These are phyloP conservation scores for Drosophila malerkotliana DNA, from an alignment of 1,140 invertebrate genomes.

Conservation along the genomic window DNA sequence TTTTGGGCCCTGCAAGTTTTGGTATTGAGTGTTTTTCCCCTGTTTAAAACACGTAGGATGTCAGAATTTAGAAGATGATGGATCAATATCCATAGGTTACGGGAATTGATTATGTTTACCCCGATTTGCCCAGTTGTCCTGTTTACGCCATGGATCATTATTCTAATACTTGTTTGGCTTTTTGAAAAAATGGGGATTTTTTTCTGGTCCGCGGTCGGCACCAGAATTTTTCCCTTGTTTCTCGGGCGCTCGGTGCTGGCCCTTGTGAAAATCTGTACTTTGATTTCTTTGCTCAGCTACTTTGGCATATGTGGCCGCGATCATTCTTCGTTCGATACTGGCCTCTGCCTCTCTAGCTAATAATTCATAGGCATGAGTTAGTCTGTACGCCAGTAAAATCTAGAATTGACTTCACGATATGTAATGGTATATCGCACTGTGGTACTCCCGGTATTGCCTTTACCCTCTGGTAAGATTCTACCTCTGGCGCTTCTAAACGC, in stretches of 20 bases:
- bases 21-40: neutral
- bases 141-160: slow-evolving; percentile 1
- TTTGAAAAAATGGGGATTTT: slow-evolving; percentile 19
- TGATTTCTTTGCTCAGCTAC: slow-evolving; percentile 3
- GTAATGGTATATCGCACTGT: neutral
- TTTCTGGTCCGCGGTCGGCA: slow-evolving; percentile 7
- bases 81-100: slow-evolving; percentile 22
- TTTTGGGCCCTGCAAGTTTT: slow-evolving; percentile 4
- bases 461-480: too few species aligned
- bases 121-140: neutral
- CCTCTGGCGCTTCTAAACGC: slow-evolving; percentile 5
- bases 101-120: neutral
- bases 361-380: too few species aligned
- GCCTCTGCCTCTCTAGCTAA: too few species aligned
- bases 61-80: slow-evolving; percentile 6
- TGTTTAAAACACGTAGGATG: slow-evolving; percentile 11
- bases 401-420: neutral
- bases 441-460: neutral
- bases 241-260: neutral
- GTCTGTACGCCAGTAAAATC: neutral
- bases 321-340: too few species aligned
- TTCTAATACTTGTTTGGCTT: slow-evolving; percentile 7
- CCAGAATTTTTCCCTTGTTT: slow-evolving; percentile 5
- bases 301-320: neutral
- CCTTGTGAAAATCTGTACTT: slow-evolving; percentile 4